Evolutionary conservation across 2,888 invertebrate species (phyloP).

Genomic region (Geophilus truncorum): DNA sequence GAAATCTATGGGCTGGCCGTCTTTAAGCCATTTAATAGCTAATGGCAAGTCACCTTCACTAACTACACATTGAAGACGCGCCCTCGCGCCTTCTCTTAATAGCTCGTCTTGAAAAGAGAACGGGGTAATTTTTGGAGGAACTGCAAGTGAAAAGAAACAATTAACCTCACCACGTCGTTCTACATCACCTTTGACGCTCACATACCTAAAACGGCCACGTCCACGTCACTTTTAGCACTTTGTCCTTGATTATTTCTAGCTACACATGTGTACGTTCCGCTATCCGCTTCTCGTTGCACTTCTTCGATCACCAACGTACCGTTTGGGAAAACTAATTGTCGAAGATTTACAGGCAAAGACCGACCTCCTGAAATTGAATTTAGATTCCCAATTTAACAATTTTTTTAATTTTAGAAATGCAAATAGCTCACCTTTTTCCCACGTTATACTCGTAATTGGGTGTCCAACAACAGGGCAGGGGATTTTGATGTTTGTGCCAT

Average conservation of each 20-base stretch:
- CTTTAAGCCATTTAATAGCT: constrained; percentile 68
- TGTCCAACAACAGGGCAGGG: constrained; percentile 87
- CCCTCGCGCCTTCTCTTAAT: constrained; percentile 69
- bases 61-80: constrained; percentile 65
- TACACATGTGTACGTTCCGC: constrained; percentile 89
- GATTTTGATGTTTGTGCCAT: constrained; percentile 78
- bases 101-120: constrained; percentile 66
- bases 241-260: constrained; percentile 88
- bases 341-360: constrained; percentile 84
- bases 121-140: constrained; percentile 67
- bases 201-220: constrained; percentile 97
- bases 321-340: constrained; percentile 88
- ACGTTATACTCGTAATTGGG: constrained; percentile 86
- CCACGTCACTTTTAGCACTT: constrained; percentile 77
- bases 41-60: constrained; percentile 74
- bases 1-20: constrained; percentile 56
- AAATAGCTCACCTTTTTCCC: constrained; percentile 73
- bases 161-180: not conserved
- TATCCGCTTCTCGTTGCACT: constrained; percentile 85
- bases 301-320: constrained; percentile 91
- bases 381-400: not conserved
- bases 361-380: constrained; percentile 59
- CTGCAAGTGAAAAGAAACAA: constrained; percentile 50
- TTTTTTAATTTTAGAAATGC: not conserved
- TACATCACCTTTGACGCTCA: constrained; percentile 42